Base-by-base conservation (phyloP, 2,888 invertebrate genomes). In the Nysson spinosus region DNA sequence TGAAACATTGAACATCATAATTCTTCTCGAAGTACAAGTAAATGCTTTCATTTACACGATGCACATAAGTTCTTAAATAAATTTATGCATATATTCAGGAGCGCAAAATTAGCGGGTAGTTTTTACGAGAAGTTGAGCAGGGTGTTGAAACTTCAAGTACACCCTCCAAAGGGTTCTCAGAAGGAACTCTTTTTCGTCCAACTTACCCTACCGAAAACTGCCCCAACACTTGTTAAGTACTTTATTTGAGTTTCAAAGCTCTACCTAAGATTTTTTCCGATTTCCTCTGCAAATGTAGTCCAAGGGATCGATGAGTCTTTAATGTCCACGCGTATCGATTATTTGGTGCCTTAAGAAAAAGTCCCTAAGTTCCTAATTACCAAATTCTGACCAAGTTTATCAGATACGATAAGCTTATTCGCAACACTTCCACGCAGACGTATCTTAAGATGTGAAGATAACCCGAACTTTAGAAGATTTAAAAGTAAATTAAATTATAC, bases 171-270 rank as follows among this genome's bases (percentile, higher is more conserved):
- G 49, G 43, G 44, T 61, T 32, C 43, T 6, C 20, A 14, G 40
- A 24, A 32, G 30, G 39, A 52, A 44, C 63, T 67, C 50, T 34
- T 39, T 44, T 50, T 50, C 52, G 61, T 43, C 34, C 57, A 40
- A 40, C 52, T 44, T 62, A 34, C 19, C 66, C 51, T 35, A 56
- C 56, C 34, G 40, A 49, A 61, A 61, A 56, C 61, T 46, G 12
- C 34, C 35, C 42, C 67, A 49, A 49, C 58, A 63, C 68, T 68
- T 55, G 54, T 66, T 60, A 66, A 68, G 56, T 56, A 66, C 66
- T 52, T 69, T 69, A 60, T 72, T 72, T 62, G 57, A 72, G 65
- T 69, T 66, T 57, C 65, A 58, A 72, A 72, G 65, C 57, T 57
- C 39, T 40, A 51, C 57, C 61, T 54, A 30, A 44, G 40, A 44